Evolutionary conservation across 35 echinoderm and acorn worm species (phyloP).

Genomic region (Acanthaster planci): DNA sequence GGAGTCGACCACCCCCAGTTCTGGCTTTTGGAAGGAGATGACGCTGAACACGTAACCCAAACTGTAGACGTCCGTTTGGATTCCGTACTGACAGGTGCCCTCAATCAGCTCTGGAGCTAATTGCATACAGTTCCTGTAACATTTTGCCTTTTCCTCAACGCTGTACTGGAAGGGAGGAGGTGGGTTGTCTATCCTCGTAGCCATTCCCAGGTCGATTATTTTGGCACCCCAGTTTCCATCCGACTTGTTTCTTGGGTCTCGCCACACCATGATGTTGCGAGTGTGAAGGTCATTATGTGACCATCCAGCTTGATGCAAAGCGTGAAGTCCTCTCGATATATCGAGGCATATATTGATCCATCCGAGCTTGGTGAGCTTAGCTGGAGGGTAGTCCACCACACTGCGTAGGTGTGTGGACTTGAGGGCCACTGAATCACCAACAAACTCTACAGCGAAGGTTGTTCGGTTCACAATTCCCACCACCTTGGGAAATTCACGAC

Average conservation of each 20-base stretch:
- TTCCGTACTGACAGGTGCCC: neutral
- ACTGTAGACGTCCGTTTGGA: neutral
- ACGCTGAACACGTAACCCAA: neutral
- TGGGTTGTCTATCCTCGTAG: neutral
- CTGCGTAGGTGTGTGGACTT: neutral
- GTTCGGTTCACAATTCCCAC: neutral
- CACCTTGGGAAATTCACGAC: neutral
- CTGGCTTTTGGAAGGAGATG: neutral
- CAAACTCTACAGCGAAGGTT: neutral
- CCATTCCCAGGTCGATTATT: constrained; percentile 1
- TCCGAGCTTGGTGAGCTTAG: neutral
- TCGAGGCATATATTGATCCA: neutral
- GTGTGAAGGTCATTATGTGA: neutral
- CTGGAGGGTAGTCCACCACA: neutral
- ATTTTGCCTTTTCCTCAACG: neutral
- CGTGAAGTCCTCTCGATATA: neutral
- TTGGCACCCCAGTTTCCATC: too few species aligned
- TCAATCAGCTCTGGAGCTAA: neutral
- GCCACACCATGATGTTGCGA: constrained; percentile 3
- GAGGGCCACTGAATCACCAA: neutral
- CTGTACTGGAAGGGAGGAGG: neutral
- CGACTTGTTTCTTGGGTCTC: neutral
- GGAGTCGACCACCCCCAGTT: too few species aligned
- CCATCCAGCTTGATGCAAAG: neutral
- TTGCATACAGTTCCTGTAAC: neutral